Base-by-base conservation (phyloP, 2,888 invertebrate genomes). In the Xanthorhoe designata region DNA sequence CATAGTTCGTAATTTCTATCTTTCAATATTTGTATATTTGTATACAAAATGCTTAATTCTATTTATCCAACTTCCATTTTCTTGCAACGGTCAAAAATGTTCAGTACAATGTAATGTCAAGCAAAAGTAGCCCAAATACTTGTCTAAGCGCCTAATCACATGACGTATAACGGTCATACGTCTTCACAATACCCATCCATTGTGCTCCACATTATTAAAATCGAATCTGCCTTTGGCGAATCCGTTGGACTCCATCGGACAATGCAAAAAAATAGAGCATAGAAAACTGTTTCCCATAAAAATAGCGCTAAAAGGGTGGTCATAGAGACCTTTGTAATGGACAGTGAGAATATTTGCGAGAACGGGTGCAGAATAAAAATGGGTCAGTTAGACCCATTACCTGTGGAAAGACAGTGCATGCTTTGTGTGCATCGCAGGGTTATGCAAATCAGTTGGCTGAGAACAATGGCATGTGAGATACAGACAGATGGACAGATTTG, bases 191-290 rank as follows among this genome's bases (percentile, higher is more conserved):
- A 81, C 81, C 78, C 79, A 75, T 75, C 84, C 76, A 86, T 89
- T 87, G 84, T 85, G 67, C 75, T 73, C 74, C 76, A 83, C 83
- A 83, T 71, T 86, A 90, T 90, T 88, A 88, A 88, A 88, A 85
- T 84, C 86, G 83, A 75, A 88, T 84, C 85, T 80, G 91, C 92
- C 86, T 86, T 85, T 83, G 90, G 91, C 91, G 81, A 89, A 86
- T 89, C 84, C 82, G 85, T 88, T 86, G 75, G 82, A 59, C 60
- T 47, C 71, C 82, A 74, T 87, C 75, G 92, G 92, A 92, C 92
- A 92, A 93, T 90, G 92, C 92, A 91, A 92, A 92, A 66, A 92
- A 91, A 89, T 91, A 78, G 92, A 92, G 91, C 91, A 87, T 84
- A 87, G 85, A 85, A 87, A 86, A 81, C 81, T 83, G 81, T 87